Base-by-base conservation (phyloP, 2,888 invertebrate genomes). In the Lochmaea crataegi region DNA sequence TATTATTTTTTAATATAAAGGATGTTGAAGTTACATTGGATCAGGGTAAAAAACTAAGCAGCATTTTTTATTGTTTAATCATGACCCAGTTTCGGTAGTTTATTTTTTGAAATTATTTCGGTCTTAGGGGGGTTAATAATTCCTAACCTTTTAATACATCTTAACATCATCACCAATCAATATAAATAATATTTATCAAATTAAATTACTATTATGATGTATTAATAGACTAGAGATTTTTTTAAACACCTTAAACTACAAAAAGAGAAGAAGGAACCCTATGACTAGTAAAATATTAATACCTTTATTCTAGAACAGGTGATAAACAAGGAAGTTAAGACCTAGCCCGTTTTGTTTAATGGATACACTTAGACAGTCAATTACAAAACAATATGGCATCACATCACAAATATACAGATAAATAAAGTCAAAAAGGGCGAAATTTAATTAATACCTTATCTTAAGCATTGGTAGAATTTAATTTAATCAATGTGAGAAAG, bases 321-420 rank as follows among this genome's bases (percentile, higher is more conserved):
- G 65, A 42, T 38, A 51, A 60, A 22, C 53, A 48, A 11, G 61
- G 16, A 38, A n/a, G 5, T n/a, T 32, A 57, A 70, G 60, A 67
- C 61, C 45, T 48, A 66, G 48, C 32, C 42, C 64, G 66, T 69
- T 18, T 53, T 11, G 16, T 61, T 42, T 57, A 22, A 67, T 58
- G 64, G 26, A 65, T 63, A 76, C 66, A 70, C 67, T 57, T 66
- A 75, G 38, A 41, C 60, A 69, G 58, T 67, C 58, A 45, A 67
- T 66, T 65, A 65, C 67, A 68, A 63, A 70, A 60, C 32, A 64
- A 72, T 72, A 76, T 76, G 76, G 76, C 74, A 76, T 76, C 67
- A 76, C 74, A 76, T 76, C 74, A 76, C 76, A 76, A 76, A 71
- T 74, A 70, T 72, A 74, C 51, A 72, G 53, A 68, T 58, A 16